Percentiles rank a stretch among this genome's conserved stretches.
Evolutionary conservation across 2,113 vertebrate species (phyloP).

Genomic region (Orthochromis indermauri): DNA sequence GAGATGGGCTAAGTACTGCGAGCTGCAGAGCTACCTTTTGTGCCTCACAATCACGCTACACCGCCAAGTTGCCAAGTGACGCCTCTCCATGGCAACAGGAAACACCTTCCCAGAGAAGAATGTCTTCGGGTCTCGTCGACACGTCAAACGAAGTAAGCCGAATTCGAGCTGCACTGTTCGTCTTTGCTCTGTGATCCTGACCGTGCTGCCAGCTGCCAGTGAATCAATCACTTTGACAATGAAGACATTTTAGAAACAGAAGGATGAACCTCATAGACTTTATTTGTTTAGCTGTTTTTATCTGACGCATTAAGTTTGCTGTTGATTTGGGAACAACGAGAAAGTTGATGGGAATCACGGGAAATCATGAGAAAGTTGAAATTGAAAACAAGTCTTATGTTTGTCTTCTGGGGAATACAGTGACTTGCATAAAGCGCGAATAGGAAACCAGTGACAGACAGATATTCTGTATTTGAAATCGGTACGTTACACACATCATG

Average conservation of each 20-base stretch:
- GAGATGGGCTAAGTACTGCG: not conserved
- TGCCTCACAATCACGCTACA: not conserved
- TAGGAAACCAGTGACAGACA: not conserved
- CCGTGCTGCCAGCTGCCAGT: not conserved
- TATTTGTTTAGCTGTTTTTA: not conserved
- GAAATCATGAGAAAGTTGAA: not conserved
- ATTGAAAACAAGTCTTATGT: not conserved
- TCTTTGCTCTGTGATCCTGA: not conserved
- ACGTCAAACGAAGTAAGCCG: not conserved
- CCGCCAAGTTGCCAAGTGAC: not conserved
- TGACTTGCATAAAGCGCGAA: not conserved
- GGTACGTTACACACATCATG: not conserved
- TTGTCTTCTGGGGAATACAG: not conserved
- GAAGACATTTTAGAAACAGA: not conserved
- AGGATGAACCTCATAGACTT: not conserved
- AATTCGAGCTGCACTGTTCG: not conserved
- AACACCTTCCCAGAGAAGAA: not conserved
- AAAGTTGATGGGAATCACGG: not conserved
- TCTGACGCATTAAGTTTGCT: not conserved
- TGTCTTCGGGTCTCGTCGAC: not conserved
- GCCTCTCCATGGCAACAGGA: constrained; percentile 31
- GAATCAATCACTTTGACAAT: not conserved
- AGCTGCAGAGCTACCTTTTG: not conserved
- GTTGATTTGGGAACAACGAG: not conserved
- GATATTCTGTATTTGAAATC: not conserved